Evolutionary conservation across 1,140 invertebrate species (phyloP), one percentile per base, ranked within the genome.

Genomic region (Bicyclus anynana): DNA sequence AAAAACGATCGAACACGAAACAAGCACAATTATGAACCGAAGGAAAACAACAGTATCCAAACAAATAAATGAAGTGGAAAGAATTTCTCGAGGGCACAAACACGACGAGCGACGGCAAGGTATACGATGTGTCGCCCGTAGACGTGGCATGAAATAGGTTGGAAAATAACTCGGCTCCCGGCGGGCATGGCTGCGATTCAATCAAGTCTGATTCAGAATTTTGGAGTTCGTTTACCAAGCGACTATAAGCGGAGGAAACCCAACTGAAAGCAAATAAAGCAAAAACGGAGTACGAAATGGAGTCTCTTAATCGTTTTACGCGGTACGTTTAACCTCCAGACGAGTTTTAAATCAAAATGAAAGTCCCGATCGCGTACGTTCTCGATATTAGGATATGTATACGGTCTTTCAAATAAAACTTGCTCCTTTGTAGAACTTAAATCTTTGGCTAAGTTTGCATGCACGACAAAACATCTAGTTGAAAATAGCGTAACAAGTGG

Each of bases 141-240:
- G 72, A 77, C 63, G 68, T 67, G 60, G 63, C 69, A 80, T 72
- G 70, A 84, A 86, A 86, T 84, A 83, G 78, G 72, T 80, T 72
- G 81, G 80, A 81, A 86, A 86, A 86, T 79, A 83, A 83, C 81
- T 77, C 64, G 61, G 67, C 70, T 79, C 82, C 84, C 79, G 40
- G 65, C 63, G 75, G 80, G 80, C 72, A 72, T 61, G 66, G 64
- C 65, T 76, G 69, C 73, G 77, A 85, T 85, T 85, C 84, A 87
- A 87, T 87, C 82, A 83, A 80, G 67, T 77, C 69, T 74, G 79
- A 83, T 84, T 87, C 81, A 81, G 74, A 82, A 79, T 82, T 83
- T 87, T 65, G 75, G 77, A 82, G 81, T 84, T 82, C 77, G 80
- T 86, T 84, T 81, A 84, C 74, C 59, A 67, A 78, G 68, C 66